Evolutionary conservation across 2,888 invertebrate species (phyloP), one percentile per base, ranked within the genome.

Genomic region (Drosophila percnosoma): DNA sequence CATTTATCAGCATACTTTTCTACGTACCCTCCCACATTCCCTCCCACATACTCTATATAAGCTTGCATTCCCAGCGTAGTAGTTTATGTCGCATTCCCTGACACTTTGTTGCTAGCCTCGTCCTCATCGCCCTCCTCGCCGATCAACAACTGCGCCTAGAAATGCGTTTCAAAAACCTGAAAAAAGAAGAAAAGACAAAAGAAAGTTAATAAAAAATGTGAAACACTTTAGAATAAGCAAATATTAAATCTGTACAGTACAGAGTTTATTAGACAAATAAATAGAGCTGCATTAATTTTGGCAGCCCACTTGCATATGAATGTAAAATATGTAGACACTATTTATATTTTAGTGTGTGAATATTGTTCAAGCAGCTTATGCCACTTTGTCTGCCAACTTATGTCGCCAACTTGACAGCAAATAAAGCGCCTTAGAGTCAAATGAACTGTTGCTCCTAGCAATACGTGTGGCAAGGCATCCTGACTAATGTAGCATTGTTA

Each of bases 101-200:
- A 45, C 73, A 65, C 63, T 66, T 34, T 18, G 33, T 24, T 33
- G 48, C 18, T 66, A 45, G 29, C 11, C 40, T 36, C 58, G 31
- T 24, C 40, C 10, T 42, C 59, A 18, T 57, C 36, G n/a, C 15
- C 27, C 40, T 48, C 36, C 24, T 10, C 62, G n/a, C 42, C 54
- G 38, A 52, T 68, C 42, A 49, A 49, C 64, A 52, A 29, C 54
- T 40, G 66, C 45, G 66, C 66, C 72, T 91, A 90, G 82, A 90
- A 90, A 90, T 90, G 90, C 78, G 90, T 90, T 81, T 90, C 90
- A 65, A 90, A 89, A 79, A 90, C 82, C 90, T 90, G 90, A 87
- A 90, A 63, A 65, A 34, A 67, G 60, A 21, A 54, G 38, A 51
- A 29, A 8, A 15, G 45, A 45, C 45, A 45, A 45, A 15, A 24